Conservation (phyloP, 2,113 vertebrate genomes). For the Melanocharis versteri region DNA sequence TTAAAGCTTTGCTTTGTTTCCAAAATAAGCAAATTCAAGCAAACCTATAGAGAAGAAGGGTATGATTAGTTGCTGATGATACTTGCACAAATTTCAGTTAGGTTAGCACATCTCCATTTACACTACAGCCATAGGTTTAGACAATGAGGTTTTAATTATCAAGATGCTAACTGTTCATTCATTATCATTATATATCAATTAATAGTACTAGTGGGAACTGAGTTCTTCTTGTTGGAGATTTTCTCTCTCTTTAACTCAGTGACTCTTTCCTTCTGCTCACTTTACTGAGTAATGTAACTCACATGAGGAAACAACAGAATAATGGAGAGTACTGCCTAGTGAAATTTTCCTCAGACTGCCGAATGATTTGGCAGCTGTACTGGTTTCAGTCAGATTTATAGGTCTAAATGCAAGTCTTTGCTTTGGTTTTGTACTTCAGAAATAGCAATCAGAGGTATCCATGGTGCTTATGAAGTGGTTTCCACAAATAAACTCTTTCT, state of each 20-base stretch:
- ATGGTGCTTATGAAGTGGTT: background rate
- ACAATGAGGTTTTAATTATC: background rate
- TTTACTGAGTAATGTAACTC: background rate
- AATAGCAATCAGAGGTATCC: background rate
- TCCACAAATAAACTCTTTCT: background rate
- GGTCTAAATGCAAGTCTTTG: background rate
- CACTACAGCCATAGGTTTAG: background rate
- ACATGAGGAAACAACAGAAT: background rate
- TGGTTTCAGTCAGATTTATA: background rate
- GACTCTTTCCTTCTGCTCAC: background rate
- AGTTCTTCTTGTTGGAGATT: background rate
- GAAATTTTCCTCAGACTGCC: background rate
- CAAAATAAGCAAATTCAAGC: slow-evolving; percentile 28
- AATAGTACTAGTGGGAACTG: background rate
- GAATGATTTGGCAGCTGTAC: background rate
- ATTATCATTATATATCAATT: background rate
- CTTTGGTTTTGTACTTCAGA: background rate
- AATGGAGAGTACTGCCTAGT: background rate
- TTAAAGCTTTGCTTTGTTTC: slow-evolving; percentile 50
- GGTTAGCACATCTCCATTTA: background rate
- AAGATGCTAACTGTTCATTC: background rate
- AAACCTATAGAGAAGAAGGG: background rate
- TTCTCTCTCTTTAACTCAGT: background rate
- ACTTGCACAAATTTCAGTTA: background rate
- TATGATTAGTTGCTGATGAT: background rate